phyloP scores from a whole-genome alignment of 2,888 invertebrate genomes.

The Priocnemis perturbator region DNA sequence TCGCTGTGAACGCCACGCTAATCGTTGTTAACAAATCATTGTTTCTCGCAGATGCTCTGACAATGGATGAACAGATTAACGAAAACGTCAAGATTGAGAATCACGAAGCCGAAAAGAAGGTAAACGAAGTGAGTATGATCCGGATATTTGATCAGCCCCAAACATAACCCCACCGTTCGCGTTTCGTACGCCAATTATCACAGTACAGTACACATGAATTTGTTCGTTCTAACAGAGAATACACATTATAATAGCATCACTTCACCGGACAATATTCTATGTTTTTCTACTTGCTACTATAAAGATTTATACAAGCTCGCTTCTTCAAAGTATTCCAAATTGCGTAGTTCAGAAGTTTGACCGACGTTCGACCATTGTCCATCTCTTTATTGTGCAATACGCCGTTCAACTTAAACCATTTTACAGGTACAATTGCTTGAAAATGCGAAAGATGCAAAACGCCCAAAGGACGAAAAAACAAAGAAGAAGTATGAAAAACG shows the following conservation, averaged over 20 bases:
- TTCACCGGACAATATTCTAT: no score
- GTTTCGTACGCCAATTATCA: neutral
- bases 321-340: no score
- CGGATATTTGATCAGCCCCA: neutral
- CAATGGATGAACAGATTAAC: slow-evolving; percentile 57
- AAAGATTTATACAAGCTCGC: no score
- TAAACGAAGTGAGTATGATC: slow-evolving; percentile 54
- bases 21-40: slow-evolving; percentile 3
- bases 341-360: no score
- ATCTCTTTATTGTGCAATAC: no score
- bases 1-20: neutral
- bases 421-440: slow-evolving; percentile 32
- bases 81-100: slow-evolving; percentile 54
- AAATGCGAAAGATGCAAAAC: slow-evolving; percentile 33
- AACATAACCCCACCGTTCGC: slow-evolving; percentile 32
- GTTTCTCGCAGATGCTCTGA: slow-evolving; percentile 48
- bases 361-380: no score
- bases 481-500: slow-evolving; percentile 78
- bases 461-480: slow-evolving; percentile 69
- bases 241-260: no score
- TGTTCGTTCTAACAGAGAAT: no score
- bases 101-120: slow-evolving; percentile 49
- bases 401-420: neutral
- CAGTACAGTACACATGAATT: neutral
- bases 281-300: no score